Evolutionary conservation across 1,140 invertebrate species (phyloP), one percentile per base, ranked within the genome.

Genomic region (Sitobion miscanthi): DNA sequence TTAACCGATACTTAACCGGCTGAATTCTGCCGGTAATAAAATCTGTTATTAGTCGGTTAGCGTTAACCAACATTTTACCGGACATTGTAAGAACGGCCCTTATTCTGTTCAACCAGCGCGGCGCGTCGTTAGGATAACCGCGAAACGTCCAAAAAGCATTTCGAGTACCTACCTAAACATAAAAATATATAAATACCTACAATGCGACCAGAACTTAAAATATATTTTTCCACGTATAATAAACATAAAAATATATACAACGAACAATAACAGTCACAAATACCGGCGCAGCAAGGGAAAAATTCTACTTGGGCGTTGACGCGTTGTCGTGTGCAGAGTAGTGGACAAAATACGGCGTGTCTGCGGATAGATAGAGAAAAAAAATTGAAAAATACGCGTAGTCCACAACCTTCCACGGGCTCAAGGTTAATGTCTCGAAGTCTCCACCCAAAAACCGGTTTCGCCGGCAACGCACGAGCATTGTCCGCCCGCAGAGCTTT

Each of bases 391-490:
- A 82, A 82, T 25, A 52, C 47, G 69, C 90, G 45, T 82, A 82
- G 47, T 83, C 62, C 38, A 82, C 47, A 91, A 91, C 62, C 77
- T 42, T 52, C 77, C 88, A 57, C 52, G 25, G 49, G 88, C 47
- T 83, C 91, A 92, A 92, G 91, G 91, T 92, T 83, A 86, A 93
- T 93, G 91, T 93, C 49, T 93, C 17, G 23, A 42, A 57, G 91
- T 93, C 91, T 93, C 91, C 91, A 86, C 91, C 91, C 49, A 93
- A 93, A 47, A 93, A 93, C 91, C 91, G 91, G 91, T 93, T 93
- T 38, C 35, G 9, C 42, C 62, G 25, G 38, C 20, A 17, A 38
- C 54, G 35, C 69, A 1, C 30, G 25, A 45, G 82, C 91, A 57
- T 93, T 85, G 77, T 93, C 49, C 38, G 82, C 91, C 91, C 82